Base-by-base conservation (phyloP, 2,113 vertebrate genomes). In the Carollia perspicillata region DNA sequence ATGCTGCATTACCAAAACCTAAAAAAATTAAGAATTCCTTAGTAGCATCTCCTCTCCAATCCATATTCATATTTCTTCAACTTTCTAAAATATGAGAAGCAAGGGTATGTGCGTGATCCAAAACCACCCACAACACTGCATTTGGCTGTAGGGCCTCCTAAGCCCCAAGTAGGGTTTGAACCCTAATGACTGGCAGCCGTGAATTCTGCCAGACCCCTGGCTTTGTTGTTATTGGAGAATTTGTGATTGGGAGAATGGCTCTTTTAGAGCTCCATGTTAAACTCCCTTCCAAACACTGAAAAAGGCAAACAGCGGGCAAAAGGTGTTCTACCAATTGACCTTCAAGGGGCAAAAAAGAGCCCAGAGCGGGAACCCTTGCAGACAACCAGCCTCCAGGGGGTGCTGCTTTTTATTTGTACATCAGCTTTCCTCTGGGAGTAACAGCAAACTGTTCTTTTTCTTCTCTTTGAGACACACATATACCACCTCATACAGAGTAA, bases 381-480 rank as follows among this genome's bases (percentile, higher is more conserved):
- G 44, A 35, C 2, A 3, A 14, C 33, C 51, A 42, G 20, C 18
- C 4, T 13, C 23, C 42, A 55, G 22, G 11, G 5, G 28, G 60
- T 0, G 8, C 10, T 28, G 6, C 14, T 18, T 83, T 65, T 58
- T 9, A 8, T 30, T 0, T 12, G 14, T 20, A 18, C 6, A 4
- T 55, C 60, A 79, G 35, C 10, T 53, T 65, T 84, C 51, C 49
- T 84, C 3, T 0, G 4, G 28, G 10, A 87, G 2, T 79, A 77
- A 78, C 5, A 68, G 33, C 42, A 77, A 86, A 95, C 75, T 65
- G 20, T 63, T 60, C 35, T 44, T 83, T 93, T 72, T 33, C 91
- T 66, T 81, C 47, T 94, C 58, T 35, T 89, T 65, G 79, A 93
- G 66, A 91, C 30, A 93, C 88, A 44, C 28, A 23, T 3, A 69